Evolutionary conservation across 2,888 invertebrate genomes (phyloP).

Genomic region (Alviniconcha strummeri): DNA sequence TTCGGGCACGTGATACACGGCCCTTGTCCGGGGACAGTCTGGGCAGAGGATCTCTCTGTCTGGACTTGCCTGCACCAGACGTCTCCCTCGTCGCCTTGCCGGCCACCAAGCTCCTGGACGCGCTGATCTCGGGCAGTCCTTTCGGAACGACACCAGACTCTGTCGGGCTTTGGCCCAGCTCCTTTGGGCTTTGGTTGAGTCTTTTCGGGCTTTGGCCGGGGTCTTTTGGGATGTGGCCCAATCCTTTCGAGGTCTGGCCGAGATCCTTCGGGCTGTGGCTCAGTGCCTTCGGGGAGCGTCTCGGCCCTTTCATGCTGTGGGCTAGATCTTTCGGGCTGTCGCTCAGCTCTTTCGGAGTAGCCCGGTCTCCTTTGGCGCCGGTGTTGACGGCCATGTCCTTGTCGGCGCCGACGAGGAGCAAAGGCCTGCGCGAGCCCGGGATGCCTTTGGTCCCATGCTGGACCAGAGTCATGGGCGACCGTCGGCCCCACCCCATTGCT

Average conservation of each 20-base stretch:
- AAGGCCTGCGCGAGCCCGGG: not conserved
- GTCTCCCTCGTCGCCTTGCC: not conserved
- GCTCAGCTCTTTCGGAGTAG: not conserved
- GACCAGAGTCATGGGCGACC: conserved; percentile 25
- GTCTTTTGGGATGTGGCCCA: too few relatives aligned
- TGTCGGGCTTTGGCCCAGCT: too few relatives aligned
- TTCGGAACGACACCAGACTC: too few relatives aligned
- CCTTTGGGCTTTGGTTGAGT: not conserved
- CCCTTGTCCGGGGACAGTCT: conserved; percentile 4
- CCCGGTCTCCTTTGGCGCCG: not conserved
- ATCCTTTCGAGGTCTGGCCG: too few relatives aligned
- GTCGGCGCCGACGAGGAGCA: not conserved
- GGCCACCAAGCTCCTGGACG: not conserved
- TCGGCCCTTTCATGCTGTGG: too few relatives aligned
- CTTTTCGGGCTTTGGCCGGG: too few relatives aligned
- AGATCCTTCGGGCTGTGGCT: too few relatives aligned
- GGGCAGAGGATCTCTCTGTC: not conserved
- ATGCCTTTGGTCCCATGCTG: conserved; percentile 10
- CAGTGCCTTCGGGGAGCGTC: too few relatives aligned
- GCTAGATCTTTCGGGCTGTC: too few relatives aligned
- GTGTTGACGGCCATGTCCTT: not conserved
- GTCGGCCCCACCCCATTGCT: not conserved
- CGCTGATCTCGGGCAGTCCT: too few relatives aligned
- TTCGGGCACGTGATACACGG: too few relatives aligned
- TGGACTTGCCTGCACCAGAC: not conserved